Base-by-base conservation (phyloP, 1,140 invertebrate genomes). In the Drosophila sulfurigaster region DNA sequence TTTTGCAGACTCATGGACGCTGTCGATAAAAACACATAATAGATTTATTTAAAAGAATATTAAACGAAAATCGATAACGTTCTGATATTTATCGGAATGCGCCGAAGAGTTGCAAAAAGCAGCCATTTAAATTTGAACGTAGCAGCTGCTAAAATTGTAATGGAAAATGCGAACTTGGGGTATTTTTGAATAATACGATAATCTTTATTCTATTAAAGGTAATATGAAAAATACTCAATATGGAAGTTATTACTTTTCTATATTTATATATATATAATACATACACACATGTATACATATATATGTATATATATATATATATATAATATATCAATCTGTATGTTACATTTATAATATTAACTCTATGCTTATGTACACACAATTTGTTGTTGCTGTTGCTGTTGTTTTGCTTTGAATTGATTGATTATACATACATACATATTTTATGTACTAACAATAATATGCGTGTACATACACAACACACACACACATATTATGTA, bases 141-240 rank as follows among this genome's bases (percentile, higher is more conserved):
- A 2, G 32, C 7, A 6, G 7, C 5, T 32, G 5, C 32, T 6
- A 32, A 8, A 32, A 32, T 5, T 5, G 32, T 6, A 1, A 8
- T 32, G 32, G 6, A 35, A 35, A 43, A n/a, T 43, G 41, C 28
- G 6, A 15, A 54, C 13, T 13, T 32, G 30, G 28, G 5, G 16
- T 41, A 67, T 72, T 73, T 78, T 85, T 85, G 82, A 85, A 85
- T 85, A 80, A 85, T 85, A 85, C 82, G 81, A 85, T 85, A 85
- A 85, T 85, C 66, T 85, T 86, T 85, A 85, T 85, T 85, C 82
- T 85, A 85, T 85, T 85, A 85, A 85, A 85, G 82, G 78, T 85
- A 85, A 85, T 85, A 85, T 85, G 82, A 85, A 85, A 85, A 85
- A 85, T 85, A 91, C 77, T 86, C 80, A 89, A 79, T 91, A 89